Evolutionary conservation across 1,140 invertebrate species (phyloP).

Genomic region (Dolichoris vasculosae): DNA sequence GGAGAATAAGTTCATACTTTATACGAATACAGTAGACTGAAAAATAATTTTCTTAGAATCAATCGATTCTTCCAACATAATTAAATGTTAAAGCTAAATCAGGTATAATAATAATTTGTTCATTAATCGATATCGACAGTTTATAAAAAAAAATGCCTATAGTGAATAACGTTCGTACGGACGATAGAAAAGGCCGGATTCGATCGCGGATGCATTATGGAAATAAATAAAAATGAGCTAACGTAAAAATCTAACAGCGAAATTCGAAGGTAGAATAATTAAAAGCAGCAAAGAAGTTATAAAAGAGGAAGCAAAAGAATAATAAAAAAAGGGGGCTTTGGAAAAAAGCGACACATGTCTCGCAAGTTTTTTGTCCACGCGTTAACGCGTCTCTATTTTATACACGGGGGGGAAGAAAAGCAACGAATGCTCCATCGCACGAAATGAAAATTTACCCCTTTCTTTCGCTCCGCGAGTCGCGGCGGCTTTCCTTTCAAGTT

Average conservation of each 20-base stretch:
- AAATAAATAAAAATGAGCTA: background rate
- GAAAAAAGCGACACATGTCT: conserved; percentile 24
- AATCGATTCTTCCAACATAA: no score
- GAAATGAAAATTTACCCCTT: conserved; percentile 31
- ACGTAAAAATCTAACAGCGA: background rate
- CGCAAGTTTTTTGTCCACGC: background rate
- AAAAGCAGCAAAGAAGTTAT: background rate
- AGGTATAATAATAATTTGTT: no score
- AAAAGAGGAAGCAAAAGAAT: background rate
- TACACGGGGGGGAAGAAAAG: background rate
- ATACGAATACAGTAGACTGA: no score
- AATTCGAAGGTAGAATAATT: background rate
- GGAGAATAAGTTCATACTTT: no score
- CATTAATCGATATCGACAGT: no score
- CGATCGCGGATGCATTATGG: no score
- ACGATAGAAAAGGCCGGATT: no score
- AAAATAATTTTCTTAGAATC: no score
- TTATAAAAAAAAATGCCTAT: no score
- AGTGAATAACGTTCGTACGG: no score
- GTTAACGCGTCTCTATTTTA: background rate
- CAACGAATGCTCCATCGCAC: background rate
- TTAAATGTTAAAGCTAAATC: no score
- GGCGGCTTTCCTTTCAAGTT: background rate
- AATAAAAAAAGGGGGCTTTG: conserved; percentile 14
- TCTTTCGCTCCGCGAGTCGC: background rate